Evolutionary conservation across 2,888 invertebrate genomes (phyloP), one percentile per base, ranked within the genome.

Genomic region (Drosophila atroscutellata): DNA sequence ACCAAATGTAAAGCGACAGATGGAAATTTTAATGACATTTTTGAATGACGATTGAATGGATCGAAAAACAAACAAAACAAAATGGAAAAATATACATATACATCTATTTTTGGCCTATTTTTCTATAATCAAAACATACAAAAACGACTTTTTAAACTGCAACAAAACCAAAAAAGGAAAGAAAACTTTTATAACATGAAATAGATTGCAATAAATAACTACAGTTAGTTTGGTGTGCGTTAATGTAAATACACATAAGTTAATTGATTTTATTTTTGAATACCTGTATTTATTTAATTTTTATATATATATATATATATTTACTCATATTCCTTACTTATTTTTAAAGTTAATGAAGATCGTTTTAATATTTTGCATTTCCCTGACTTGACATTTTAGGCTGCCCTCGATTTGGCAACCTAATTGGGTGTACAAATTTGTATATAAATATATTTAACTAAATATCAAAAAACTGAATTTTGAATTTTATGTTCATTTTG

Each of bases 91-190:
- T 72, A 83, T 64, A 87, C 66, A 87, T 75, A 77, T 79, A 81
- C 72, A 91, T 89, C 85, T 91, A 91, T 91, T 91, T 90, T 90
- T 91, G 90, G 90, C 90, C 90, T 90, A 90, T 90, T 91, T 90
- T 91, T 90, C 89, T 90, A 91, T 80, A 84, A 81, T 68, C 72
- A 64, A 75, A 69, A 69, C 52, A 55, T 69, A 63, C 58, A 66
- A 63, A 57, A 57, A 32, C 60, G 75, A 80, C 82, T 82, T 84
- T 77, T 84, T 82, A 84, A 79, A 77, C 75, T 67, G 61, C 71
- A 80, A 77, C 32, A 78, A 37, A 75, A 76, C 51, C 15, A 45
- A 45, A 74, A 59, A 52, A 49, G 39, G 50, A 63, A 62, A 65
- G 49, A 42, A 56, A 58, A 77, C 55, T 81, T 78, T 78, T 78